These are phyloP conservation scores for Atta colombica DNA, from an alignment of 1,140 invertebrate species.

Conservation along the genomic window DNA sequence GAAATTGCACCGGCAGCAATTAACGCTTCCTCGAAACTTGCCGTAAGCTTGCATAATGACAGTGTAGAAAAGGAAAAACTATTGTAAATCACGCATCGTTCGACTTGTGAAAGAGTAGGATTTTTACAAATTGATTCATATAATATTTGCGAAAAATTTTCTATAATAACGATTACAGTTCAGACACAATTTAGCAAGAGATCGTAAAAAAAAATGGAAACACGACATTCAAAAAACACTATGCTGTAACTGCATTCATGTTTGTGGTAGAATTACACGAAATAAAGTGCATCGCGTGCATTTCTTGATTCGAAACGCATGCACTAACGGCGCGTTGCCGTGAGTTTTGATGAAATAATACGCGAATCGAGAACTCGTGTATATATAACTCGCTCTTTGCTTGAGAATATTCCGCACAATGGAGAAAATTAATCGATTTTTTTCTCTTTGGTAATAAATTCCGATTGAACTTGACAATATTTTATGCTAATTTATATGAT, in stretches of 20 bases:
- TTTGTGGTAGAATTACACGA: slow-evolving; percentile 6
- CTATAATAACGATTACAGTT: not conserved
- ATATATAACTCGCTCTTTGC: not conserved
- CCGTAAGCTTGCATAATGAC: not conserved
- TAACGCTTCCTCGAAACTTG: slow-evolving; percentile 19
- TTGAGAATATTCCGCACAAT: not conserved
- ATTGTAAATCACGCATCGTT: not conserved
- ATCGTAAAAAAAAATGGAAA: not conserved
- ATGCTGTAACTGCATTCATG: not conserved
- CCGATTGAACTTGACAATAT: not conserved
- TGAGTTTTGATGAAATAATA: not conserved
- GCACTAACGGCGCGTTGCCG: not conserved
- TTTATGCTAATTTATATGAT: slow-evolving; percentile 11
- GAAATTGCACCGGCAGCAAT: slow-evolving; percentile 24
- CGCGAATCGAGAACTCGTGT: not conserved
- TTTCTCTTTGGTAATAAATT: not conserved
- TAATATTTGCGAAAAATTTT: not conserved
- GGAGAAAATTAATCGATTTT: not conserved
- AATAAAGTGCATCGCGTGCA: slow-evolving; percentile 20
- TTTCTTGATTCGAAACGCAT: not conserved
- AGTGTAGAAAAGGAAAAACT: not conserved
- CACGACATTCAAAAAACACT: not conserved
- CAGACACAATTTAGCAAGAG: not conserved
- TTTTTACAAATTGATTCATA: not conserved
- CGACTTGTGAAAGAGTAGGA: not conserved